These are phyloP conservation scores for Pimephales promelas DNA, from an alignment of 2,113 vertebrate species.

Conservation along the genomic window DNA sequence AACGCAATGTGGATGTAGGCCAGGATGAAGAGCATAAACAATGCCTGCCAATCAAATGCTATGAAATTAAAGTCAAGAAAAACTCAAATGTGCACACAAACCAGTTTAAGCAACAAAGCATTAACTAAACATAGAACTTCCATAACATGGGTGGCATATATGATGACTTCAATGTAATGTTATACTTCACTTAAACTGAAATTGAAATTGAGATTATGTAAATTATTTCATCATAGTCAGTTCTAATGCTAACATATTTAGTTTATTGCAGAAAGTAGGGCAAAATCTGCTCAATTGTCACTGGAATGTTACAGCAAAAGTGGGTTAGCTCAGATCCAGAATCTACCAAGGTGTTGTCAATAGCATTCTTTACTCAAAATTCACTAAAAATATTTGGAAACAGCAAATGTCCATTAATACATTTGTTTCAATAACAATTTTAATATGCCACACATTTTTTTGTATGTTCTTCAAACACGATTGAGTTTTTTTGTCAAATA, in stretches of 20 bases:
- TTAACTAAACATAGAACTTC: background rate
- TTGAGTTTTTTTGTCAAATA: background rate
- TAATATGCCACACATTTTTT: too few relatives aligned
- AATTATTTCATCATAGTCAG: background rate
- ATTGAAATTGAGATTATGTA: background rate
- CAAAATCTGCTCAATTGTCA: background rate
- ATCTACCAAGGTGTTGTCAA: too few relatives aligned
- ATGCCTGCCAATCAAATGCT: slow-evolving; percentile 75
- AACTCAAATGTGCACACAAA: background rate
- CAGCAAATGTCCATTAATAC: too few relatives aligned
- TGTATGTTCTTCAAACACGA: too few relatives aligned
- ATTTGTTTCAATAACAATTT: too few relatives aligned
- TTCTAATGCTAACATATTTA: background rate
- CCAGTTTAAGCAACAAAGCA: background rate
- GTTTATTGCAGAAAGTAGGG: background rate
- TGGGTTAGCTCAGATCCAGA: too few relatives aligned
- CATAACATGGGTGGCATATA: background rate
- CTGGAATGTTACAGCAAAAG: too few relatives aligned
- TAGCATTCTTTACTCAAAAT: too few relatives aligned
- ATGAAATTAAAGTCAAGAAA: background rate
- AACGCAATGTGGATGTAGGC: slow-evolving; percentile 98
- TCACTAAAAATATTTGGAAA: too few relatives aligned
- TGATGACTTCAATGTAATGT: too few relatives aligned
- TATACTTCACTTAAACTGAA: background rate
- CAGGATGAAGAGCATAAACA: slow-evolving; percentile 95